Conservation (phyloP, 2,797 vertebrate species). For the Fundulus diaphanus region DNA sequence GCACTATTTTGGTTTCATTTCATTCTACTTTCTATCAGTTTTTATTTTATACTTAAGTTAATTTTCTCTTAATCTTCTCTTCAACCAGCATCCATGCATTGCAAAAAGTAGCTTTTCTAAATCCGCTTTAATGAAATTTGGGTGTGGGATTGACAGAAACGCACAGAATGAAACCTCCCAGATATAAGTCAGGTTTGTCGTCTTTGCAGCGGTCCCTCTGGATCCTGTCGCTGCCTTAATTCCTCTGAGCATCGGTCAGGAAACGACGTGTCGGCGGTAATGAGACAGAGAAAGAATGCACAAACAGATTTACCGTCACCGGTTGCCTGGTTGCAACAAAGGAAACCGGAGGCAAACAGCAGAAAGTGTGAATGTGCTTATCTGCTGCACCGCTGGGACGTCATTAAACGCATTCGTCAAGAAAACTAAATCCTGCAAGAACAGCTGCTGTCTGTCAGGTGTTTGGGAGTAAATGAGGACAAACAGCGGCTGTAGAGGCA, state of each 20-base stretch:
- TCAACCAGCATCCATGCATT: background rate
- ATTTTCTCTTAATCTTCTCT: background rate
- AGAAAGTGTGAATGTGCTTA: constrained; percentile 9
- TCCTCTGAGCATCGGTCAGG: constrained; percentile 16
- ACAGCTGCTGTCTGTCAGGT: background rate
- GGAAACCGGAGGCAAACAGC: constrained; percentile 15
- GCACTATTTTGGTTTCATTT: background rate
- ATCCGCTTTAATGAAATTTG: background rate
- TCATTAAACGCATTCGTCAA: constrained; percentile 38
- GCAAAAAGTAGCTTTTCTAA: too few relatives aligned
- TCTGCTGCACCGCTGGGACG: constrained; percentile 28
- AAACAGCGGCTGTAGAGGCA: background rate
- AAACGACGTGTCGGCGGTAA: constrained; percentile 5
- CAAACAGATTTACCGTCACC: constrained; percentile 19
- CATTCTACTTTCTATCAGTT: background rate
- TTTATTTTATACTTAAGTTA: background rate
- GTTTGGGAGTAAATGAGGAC: background rate
- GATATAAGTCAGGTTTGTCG: background rate
- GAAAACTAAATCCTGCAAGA: background rate
- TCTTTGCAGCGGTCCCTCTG: background rate
- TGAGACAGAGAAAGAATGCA: constrained; percentile 1
- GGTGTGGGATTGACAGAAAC: background rate
- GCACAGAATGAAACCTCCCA: background rate
- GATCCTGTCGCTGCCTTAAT: background rate
- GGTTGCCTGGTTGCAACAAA: constrained; percentile 28